Base-by-base conservation (phyloP, 1,140 invertebrate genomes). In the Phymorhynchus buccinoides region DNA sequence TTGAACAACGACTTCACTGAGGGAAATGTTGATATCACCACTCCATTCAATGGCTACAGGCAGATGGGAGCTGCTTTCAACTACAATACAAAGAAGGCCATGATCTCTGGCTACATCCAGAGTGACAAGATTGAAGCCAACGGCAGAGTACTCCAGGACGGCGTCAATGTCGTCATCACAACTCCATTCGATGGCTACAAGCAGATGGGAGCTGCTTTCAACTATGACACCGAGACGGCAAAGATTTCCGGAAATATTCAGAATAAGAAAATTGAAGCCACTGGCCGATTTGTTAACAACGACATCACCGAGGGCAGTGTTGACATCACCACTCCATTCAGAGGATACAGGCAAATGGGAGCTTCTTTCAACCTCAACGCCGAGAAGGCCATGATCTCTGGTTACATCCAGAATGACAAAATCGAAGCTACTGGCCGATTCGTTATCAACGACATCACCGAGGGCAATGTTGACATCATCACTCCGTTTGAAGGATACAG, bases 401-500 rank as follows among this genome's bases (percentile, higher is more conserved):
- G 16, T 3, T 6, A 78, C 75, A 3, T 78, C 14, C 14, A 42
- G 39, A 27, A 78, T 3, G 22, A 78, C 14, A 78, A 78, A 35
- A 9, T 42, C 39, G 37, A 75, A 27, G 75, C 39, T 4, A 27
- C 12, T 18, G 41, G 32, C 75, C 35, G 18, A 27, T 12, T 78
- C 18, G 41, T 22, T 41, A 78, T 7, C 39, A n/a, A 30, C 22
- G 41, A 78, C 39, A 35, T 18, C 39, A 44, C 44, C 18, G 18
- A 30, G 6, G 75, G 39, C 14, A 7, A 30, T 32, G 18, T 78
- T 3, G 75, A 78, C 75, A 44, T 85, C 37, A 39, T 44, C 42
- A 85, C 84, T 1, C 84, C 84, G 3, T 48, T 80, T 16, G 12
- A 48, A 4, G 66, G 62, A 14, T 75, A 75, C 71, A 75, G 32